phyloP scores from a whole-genome alignment of 2,113 vertebrate genomes.

The Micronycteris hirsuta region DNA sequence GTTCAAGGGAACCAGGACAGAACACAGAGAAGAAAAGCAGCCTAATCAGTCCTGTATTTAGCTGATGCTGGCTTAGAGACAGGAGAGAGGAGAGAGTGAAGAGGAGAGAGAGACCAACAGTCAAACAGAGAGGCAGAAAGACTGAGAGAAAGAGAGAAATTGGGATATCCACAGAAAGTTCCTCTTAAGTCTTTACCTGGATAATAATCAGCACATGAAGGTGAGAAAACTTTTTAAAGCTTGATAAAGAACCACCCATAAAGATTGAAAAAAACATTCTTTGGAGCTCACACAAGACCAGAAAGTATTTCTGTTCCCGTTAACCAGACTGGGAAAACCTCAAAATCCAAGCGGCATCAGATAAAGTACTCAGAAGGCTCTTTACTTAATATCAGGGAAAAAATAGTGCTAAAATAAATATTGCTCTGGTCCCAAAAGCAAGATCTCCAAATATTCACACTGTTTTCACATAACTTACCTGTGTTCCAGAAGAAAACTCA shows the following conservation, averaged over 20 bases:
- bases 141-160: background rate
- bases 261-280: background rate
- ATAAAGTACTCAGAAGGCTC: background rate
- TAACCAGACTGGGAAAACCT: background rate
- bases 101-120: background rate
- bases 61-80: background rate
- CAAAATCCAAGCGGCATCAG: background rate
- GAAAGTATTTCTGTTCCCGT: background rate
- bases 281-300: background rate
- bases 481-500: background rate
- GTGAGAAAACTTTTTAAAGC: background rate
- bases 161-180: background rate
- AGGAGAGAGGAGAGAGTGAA: background rate
- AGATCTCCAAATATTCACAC: background rate
- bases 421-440: background rate
- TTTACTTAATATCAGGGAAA: background rate
- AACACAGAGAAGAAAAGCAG: too few relatives aligned
- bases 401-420: background rate
- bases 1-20: background rate
- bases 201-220: background rate
- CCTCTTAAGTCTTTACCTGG: background rate
- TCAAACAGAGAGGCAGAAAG: background rate
- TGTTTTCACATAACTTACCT: background rate
- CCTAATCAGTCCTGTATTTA: background rate
- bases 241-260: background rate